Conservation (phyloP, 2,113 vertebrate species). For the Rhabdornis inornatus region DNA sequence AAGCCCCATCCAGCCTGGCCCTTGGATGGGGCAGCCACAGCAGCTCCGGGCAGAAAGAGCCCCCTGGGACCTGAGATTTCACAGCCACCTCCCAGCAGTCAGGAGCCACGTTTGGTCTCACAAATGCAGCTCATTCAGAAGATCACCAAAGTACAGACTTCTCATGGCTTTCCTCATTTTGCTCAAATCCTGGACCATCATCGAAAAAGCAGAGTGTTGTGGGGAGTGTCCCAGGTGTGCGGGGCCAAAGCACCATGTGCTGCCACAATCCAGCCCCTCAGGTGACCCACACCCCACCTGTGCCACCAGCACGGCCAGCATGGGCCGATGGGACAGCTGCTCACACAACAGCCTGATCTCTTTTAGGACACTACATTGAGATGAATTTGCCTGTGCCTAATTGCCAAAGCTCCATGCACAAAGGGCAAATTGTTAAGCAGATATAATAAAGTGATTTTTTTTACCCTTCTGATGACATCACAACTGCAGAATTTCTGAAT, state of each 20-base stretch:
- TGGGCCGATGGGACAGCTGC: accelerated
- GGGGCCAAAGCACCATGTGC: accelerated
- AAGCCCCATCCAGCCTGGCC: accelerated
- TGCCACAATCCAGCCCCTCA: background rate
- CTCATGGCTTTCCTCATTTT: background rate
- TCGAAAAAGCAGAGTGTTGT: accelerated
- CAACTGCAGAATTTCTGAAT: background rate
- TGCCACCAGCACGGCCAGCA: background rate
- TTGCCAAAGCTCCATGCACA: background rate
- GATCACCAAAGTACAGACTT: background rate
- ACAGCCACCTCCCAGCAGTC: background rate
- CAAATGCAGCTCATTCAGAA: background rate
- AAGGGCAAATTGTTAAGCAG: background rate
- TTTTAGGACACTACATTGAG: background rate
- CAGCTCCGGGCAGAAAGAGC: background rate
- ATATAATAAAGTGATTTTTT: background rate
- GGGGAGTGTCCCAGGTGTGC: background rate
- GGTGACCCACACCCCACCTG: background rate
- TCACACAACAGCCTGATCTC: background rate
- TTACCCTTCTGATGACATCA: background rate
- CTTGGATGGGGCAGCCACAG: background rate
- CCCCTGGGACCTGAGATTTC: background rate
- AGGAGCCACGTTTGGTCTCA: background rate
- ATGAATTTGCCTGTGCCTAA: background rate
- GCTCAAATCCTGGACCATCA: background rate